A percentile compares a stretch with the other conserved stretches of the same genome.
Evolutionary conservation across 2,113 vertebrate species (phyloP).

Genomic region (Hemiscyllium ocellatum): DNA sequence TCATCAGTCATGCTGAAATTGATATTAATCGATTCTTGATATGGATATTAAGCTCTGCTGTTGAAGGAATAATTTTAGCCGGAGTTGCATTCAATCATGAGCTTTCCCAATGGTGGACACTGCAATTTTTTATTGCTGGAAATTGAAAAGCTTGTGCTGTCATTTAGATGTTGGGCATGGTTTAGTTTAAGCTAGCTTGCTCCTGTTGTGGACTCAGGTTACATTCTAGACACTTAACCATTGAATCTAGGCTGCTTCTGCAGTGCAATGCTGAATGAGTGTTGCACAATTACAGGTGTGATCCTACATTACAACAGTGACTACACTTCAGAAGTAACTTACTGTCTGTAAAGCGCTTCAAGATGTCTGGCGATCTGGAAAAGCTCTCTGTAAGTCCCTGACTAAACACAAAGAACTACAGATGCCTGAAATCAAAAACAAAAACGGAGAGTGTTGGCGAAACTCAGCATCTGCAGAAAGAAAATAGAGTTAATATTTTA

Average conservation of each 20-base stretch:
- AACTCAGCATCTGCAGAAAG: no score
- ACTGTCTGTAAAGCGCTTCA: background rate
- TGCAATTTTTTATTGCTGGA: background rate
- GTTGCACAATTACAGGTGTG: background rate
- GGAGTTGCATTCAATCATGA: background rate
- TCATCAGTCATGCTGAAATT: slow-evolving; percentile 20
- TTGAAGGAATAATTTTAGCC: slow-evolving; percentile 1
- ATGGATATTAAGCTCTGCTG: background rate
- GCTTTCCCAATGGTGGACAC: background rate
- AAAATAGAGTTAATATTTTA: no score
- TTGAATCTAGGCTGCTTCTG: background rate
- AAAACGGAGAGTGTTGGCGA: no score
- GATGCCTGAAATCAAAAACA: no score
- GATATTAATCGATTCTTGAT: slow-evolving; percentile 23
- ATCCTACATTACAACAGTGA: background rate
- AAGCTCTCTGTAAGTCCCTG: no score
- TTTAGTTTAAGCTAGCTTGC: background rate
- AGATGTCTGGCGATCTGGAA: no score
- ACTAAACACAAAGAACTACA: no score
- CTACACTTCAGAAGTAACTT: background rate
- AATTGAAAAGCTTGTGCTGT: background rate
- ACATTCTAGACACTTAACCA: background rate
- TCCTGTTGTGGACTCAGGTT: background rate
- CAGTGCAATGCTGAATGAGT: background rate
- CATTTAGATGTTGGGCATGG: background rate